Percentiles rank a stretch among this genome's conserved stretches.
These are phyloP conservation scores for Atrichornis clamosus DNA, from an alignment of 2,113 vertebrate species.

Conservation along the genomic window DNA sequence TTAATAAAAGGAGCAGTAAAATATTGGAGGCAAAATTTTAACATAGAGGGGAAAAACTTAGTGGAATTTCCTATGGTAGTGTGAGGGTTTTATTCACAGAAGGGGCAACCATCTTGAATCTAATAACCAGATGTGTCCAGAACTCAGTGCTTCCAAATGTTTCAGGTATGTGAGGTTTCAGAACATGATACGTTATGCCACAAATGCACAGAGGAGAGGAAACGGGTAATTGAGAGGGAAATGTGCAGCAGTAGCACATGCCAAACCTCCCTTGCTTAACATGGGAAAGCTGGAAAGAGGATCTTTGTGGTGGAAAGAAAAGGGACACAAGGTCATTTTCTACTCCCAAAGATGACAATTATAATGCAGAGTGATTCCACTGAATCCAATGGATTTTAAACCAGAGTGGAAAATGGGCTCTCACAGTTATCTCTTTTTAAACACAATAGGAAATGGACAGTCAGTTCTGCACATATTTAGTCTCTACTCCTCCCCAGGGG, in stretches of 20 bases:
- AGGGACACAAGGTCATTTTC: background rate
- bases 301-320: background rate
- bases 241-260: background rate
- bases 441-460: background rate
- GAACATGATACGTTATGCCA: background rate
- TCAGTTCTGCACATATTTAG: background rate
- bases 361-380: background rate
- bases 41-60: background rate
- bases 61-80: background rate
- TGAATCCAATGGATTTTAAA: background rate
- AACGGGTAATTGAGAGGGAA: constrained; percentile 21
- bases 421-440: background rate
- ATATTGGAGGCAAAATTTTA: background rate
- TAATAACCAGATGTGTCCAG: constrained; percentile 33
- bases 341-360: background rate
- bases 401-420: background rate
- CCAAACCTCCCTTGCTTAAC: background rate
- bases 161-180: constrained; percentile 35
- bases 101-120: background rate
- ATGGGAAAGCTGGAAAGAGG: background rate
- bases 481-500: background rate
- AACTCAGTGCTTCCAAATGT: constrained; percentile 18
- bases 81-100: background rate
- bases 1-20: background rate
- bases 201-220: constrained; percentile 27